A percentile compares a stretch with the other conserved stretches of the same genome.
Evolutionary conservation across 1,140 invertebrate genomes (phyloP).

Genomic region (Microplitis demolitor): DNA sequence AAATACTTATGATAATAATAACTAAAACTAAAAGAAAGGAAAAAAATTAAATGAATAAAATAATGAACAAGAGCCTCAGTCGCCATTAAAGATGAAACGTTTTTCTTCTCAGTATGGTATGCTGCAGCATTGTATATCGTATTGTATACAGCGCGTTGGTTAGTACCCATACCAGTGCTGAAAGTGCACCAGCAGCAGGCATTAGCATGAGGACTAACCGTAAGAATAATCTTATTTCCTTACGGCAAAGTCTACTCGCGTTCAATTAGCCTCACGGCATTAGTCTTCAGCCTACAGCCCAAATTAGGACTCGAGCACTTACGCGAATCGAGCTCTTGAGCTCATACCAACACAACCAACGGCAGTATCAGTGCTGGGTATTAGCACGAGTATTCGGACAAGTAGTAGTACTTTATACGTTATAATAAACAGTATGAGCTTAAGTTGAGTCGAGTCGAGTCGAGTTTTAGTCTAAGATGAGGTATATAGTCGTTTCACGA

Average conservation of each 20-base stretch:
- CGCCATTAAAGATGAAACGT: too few relatives aligned
- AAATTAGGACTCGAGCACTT: slow-evolving; percentile 22
- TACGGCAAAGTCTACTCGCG: slow-evolving; percentile 10
- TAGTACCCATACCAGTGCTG: not conserved
- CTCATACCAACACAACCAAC: too few relatives aligned
- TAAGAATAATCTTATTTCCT: slow-evolving; percentile 20
- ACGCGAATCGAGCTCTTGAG: slow-evolving; percentile 19
- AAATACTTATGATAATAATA: too few relatives aligned
- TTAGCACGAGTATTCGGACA: not conserved
- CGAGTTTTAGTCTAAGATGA: not conserved
- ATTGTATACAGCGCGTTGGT: too few relatives aligned
- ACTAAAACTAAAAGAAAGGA: too few relatives aligned
- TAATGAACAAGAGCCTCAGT: too few relatives aligned
- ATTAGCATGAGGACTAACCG: slow-evolving; percentile 6
- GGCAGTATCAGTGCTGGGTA: not conserved
- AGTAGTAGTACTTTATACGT: not conserved
- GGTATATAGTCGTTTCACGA: slow-evolving; percentile 17
- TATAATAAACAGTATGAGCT: too few relatives aligned
- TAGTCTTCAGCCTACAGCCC: not conserved
- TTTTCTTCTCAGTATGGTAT: too few relatives aligned
- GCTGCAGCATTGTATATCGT: too few relatives aligned
- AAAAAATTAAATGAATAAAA: too few relatives aligned
- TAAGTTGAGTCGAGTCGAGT: too few relatives aligned
- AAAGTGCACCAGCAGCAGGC: not conserved
- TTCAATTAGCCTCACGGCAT: slow-evolving; percentile 25